A percentile compares a stretch with the other conserved stretches of the same genome.
Evolutionary conservation across 2,797 vertebrate genomes (phyloP).

Genomic region (Xenopus petersii): DNA sequence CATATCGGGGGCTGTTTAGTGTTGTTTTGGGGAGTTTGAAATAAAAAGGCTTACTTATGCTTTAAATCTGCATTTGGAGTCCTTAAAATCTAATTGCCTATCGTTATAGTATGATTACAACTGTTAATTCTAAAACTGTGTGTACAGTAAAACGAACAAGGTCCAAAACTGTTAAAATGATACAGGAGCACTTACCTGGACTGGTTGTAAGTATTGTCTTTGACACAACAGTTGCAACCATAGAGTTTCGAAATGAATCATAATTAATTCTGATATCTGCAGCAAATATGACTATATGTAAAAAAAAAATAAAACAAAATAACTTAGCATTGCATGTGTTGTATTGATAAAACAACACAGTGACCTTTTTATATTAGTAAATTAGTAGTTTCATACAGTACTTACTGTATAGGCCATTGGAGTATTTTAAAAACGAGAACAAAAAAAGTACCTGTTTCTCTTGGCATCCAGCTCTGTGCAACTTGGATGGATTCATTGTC

Average conservation of each 20-base stretch:
- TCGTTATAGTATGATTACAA: no score
- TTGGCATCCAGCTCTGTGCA: slow-evolving; percentile 79
- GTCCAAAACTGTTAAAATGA: no score
- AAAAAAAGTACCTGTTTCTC: slow-evolving; percentile 80
- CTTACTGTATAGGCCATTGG: no score
- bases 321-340: not conserved
- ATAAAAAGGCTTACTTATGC: no score
- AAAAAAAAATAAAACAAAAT: not conserved
- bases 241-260: slow-evolving; percentile 87
- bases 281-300: slow-evolving; percentile 86
- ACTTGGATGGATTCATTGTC: slow-evolving; percentile 88
- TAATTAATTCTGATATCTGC: slow-evolving; percentile 87
- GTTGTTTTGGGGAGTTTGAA: no score
- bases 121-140: no score
- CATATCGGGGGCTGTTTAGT: no score
- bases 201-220: slow-evolving; percentile 94
- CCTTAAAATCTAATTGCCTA: no score
- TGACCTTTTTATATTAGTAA: not conserved
- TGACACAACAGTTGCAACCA: slow-evolving; percentile 86
- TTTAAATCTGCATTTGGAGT: no score
- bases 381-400: no score
- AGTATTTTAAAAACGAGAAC: no score
- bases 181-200: slow-evolving; percentile 74
- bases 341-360: not conserved
- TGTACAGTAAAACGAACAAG: no score